Evolutionary conservation across 2,888 invertebrate species (phyloP), one percentile per base, ranked within the genome.

Genomic region (Ganaspis brasiliensis): DNA sequence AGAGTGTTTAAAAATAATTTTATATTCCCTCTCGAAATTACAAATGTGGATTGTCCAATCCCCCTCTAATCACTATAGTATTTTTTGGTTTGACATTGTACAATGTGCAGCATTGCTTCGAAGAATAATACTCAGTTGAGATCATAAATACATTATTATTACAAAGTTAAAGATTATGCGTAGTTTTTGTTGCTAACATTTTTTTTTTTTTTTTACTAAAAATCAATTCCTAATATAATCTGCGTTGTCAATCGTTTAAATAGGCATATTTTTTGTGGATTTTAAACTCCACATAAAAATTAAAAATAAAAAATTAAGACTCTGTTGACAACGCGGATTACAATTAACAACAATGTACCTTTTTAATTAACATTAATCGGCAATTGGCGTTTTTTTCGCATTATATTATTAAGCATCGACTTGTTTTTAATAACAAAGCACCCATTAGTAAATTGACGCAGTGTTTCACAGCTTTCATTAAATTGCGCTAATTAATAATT

Each of bases 121-220:
- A 67, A 19, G 45, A 67, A 67, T 63, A 40, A 63, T 67, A 45
- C 67, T 67, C 67, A 67, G n/a, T 45, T 67, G 24, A 45, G 45
- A 45, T 24, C 67, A 67, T 40, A 67, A 67, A 67, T 67, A 67
- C 67, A 67, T 67, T 67, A 67, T 67, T 67, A 67, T 67, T 40
- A 63, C 16, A 14, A 40, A 67, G n/a, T 45, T 24, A 12, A 45
- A 67, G 21, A 40, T 24, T 40, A 40, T 67, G 24, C 45, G 40
- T 40, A 67, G 19, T 61, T n/a, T 63, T 40, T n/a, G n/a, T 49
- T 21, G 21, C 40, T 45, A 26, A 21, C 16, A 14, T 63, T 63
- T n/a, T n/a, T n/a, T n/a, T n/a, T n/a, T n/a, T n/a, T n/a, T n/a
- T n/a, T 9, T 9, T 40, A 40, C 45, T 21, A 24, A 45, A n/a